phyloP scores from a whole-genome alignment of 2,797 vertebrate genomes.

The Sebastes matsubarae region DNA sequence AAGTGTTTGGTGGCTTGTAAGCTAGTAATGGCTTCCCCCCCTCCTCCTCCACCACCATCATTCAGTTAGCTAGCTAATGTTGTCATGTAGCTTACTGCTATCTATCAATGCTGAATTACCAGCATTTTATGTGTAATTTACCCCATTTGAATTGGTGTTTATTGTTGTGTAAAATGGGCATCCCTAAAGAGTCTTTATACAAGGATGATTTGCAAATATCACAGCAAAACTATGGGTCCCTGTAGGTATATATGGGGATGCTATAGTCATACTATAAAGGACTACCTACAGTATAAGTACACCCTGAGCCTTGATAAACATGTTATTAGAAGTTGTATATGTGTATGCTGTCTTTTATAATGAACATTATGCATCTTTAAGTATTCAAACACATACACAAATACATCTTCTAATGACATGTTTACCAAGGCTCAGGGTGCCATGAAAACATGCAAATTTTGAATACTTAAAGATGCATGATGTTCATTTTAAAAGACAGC shows the following conservation, averaged over 20 bases:
- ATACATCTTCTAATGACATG: too few relatives aligned
- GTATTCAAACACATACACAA: neutral
- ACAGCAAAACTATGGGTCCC: conserved; percentile 30
- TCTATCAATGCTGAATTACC: fast-evolving
- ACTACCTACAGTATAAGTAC: neutral
- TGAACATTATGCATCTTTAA: neutral
- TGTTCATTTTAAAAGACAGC: too few relatives aligned
- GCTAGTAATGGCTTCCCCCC: conserved; percentile 14
- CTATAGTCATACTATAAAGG: too few relatives aligned
- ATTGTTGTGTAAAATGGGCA: neutral
- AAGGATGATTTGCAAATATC: conserved; percentile 14
- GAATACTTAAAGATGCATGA: too few relatives aligned
- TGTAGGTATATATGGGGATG: neutral
- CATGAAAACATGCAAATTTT: too few relatives aligned
- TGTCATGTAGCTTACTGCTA: neutral
- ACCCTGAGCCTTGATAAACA: neutral
- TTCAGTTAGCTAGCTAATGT: conserved; percentile 27
- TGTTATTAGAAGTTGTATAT: too few relatives aligned
- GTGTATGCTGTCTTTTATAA: too few relatives aligned
- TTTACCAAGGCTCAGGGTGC: too few relatives aligned
- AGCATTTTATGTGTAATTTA: fast-evolving
- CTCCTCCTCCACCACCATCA: neutral
- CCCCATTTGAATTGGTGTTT: too few relatives aligned
- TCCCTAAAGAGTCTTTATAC: neutral
- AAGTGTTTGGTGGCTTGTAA: neutral